Conservation (phyloP, 1,140 invertebrate species). For the Leptinotarsa lineolata region DNA sequence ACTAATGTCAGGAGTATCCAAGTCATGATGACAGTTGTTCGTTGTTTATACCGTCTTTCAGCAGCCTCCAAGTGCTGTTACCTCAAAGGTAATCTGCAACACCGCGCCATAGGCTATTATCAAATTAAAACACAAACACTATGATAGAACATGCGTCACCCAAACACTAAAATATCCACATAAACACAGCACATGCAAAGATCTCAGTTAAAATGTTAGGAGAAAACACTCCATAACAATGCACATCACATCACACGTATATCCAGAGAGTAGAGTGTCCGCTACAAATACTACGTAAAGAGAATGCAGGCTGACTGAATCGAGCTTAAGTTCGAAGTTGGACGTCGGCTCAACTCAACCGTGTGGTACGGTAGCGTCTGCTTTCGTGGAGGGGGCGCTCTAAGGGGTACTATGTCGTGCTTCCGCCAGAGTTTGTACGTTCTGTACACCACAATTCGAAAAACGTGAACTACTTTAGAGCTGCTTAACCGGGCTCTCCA, state of each 20-base stretch:
- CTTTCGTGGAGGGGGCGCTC: conserved; percentile 49
- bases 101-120: conserved; percentile 54
- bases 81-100: conserved; percentile 53
- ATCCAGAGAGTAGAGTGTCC: conserved; percentile 24
- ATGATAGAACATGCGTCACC: conserved; percentile 33
- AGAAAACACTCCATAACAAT: conserved; percentile 44
- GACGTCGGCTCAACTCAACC: conserved; percentile 35
- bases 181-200: conserved; percentile 43
- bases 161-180: conserved; percentile 38
- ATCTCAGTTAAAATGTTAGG: conserved; percentile 28
- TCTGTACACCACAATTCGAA: conserved; percentile 20
- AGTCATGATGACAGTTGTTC: conserved; percentile 49
- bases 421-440: conserved; percentile 40
- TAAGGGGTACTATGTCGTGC: conserved; percentile 51
- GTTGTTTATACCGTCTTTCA: conserved; percentile 32
- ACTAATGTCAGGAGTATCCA: conserved; percentile 53
- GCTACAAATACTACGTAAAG: conserved; percentile 26
- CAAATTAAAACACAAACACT: conserved; percentile 41
- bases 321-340: conserved; percentile 22
- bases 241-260: conserved; percentile 42
- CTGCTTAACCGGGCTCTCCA: conserved; percentile 20
- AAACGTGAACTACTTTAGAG: conserved; percentile 30
- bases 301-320: conserved; percentile 38
- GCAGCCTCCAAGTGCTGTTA: conserved; percentile 53
- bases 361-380: conserved; percentile 48